Evolutionary conservation across 2,888 invertebrate genomes (phyloP).

Genomic region (Oscheius sp.): DNA sequence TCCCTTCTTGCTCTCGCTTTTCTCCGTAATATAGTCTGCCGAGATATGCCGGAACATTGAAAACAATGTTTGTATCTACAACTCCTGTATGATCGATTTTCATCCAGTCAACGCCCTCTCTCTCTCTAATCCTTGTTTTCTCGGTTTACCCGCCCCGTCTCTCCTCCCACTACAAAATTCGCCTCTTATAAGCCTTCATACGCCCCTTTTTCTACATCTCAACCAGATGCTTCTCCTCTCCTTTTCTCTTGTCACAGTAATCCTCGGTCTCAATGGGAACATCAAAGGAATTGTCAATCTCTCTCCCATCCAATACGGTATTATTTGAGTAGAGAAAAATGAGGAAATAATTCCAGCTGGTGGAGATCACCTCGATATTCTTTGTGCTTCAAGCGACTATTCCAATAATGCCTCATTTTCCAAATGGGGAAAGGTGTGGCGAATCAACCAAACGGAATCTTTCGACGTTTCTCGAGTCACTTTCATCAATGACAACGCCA

Average conservation of each 20-base stretch:
- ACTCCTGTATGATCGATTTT: too few relatives aligned
- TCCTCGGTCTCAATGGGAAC: conserved; percentile 5
- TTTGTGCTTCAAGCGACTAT: neutral
- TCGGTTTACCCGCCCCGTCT: too few relatives aligned
- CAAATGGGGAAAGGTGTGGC: conserved; percentile 29
- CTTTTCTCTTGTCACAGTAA: neutral
- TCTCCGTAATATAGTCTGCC: too few relatives aligned
- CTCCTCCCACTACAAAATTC: too few relatives aligned
- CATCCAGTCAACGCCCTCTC: too few relatives aligned
- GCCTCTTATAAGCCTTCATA: too few relatives aligned
- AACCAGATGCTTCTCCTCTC: neutral
- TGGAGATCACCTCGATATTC: neutral
- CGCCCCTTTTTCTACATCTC: neutral
- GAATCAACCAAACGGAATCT: conserved; percentile 16
- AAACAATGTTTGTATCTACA: too few relatives aligned
- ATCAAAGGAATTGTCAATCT: conserved; percentile 16
- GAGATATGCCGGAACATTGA: too few relatives aligned
- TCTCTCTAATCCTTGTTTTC: too few relatives aligned
- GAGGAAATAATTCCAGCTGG: too few relatives aligned
- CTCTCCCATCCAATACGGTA: neutral
- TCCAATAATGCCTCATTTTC: conserved; percentile 23
- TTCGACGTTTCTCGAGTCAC: conserved; percentile 21
- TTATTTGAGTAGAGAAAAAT: neutral
- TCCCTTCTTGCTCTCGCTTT: too few relatives aligned
- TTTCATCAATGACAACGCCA: conserved; percentile 24